phyloP scores from a whole-genome alignment of 2,888 invertebrate genomes.

The Pollenia angustigena region DNA sequence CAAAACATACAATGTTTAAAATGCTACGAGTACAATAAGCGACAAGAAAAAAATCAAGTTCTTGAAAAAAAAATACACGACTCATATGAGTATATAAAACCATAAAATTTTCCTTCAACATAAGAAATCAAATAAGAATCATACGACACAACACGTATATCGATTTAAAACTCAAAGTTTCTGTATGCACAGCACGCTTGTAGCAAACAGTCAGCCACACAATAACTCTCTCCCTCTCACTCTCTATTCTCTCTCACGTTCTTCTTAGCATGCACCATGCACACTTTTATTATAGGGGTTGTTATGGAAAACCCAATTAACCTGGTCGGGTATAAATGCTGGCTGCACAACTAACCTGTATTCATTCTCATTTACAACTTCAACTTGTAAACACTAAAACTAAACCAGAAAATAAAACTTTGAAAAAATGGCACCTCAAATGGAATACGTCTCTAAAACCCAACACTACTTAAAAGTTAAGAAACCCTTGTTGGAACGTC shows the following conservation, averaged over 20 bases:
- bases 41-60: conserved; percentile 9
- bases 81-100: neutral
- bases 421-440: conserved; percentile 72
- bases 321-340: conserved; percentile 70
- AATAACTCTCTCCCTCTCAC: conserved; percentile 7
- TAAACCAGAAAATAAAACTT: neutral
- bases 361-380: conserved; percentile 69
- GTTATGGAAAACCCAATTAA: conserved; percentile 59
- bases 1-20: conserved; percentile 4
- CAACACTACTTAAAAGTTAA: conserved; percentile 97
- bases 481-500: conserved; percentile 95
- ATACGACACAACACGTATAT: neutral
- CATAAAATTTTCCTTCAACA: neutral
- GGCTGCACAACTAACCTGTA: conserved; percentile 47
- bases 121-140: conserved; percentile 55
- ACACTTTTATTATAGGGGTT: conserved; percentile 72
- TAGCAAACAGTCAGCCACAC: conserved; percentile 27
- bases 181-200: conserved; percentile 41
- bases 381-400: conserved; percentile 52
- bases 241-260: neutral
- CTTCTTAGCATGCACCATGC: conserved; percentile 36
- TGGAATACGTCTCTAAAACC: conserved; percentile 88
- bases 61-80: neutral
- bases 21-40: neutral
- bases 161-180: conserved; percentile 1